Evolutionary conservation across 2,888 invertebrate genomes (phyloP).

Genomic region (Dryomyza anilis): DNA sequence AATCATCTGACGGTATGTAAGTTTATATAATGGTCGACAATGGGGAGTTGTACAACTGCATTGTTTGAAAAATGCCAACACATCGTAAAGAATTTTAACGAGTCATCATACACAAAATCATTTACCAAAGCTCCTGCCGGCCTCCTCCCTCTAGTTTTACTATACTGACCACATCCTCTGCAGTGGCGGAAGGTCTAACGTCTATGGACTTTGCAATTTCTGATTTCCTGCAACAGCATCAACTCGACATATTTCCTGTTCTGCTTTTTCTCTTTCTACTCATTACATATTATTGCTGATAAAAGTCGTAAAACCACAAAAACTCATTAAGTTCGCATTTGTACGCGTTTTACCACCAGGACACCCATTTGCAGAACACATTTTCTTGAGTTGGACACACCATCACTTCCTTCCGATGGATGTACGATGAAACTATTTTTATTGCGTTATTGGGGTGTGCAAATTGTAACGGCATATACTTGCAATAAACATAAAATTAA

Average conservation of each 20-base stretch:
- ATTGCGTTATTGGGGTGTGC: background rate
- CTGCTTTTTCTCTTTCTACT: background rate
- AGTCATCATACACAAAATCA: conserved; percentile 8
- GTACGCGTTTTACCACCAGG: background rate
- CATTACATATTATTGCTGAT: background rate
- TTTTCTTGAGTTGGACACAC: too few relatives aligned
- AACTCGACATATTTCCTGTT: background rate
- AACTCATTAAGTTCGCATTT: conserved; percentile 39
- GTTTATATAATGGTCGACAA: too few relatives aligned
- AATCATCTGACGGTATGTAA: too few relatives aligned
- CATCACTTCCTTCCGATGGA: too few relatives aligned
- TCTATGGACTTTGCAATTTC: too few relatives aligned
- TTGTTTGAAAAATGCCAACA: conserved; percentile 4
- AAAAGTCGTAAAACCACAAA: conserved; percentile 38
- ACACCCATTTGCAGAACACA: too few relatives aligned
- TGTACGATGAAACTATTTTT: conserved; percentile 39
- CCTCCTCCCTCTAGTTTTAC: too few relatives aligned
- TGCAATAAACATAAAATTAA: background rate
- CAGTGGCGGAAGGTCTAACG: too few relatives aligned
- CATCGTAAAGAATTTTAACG: conserved; percentile 25
- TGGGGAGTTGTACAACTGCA: too few relatives aligned
- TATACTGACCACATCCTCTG: too few relatives aligned
- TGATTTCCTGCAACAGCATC: too few relatives aligned
- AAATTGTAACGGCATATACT: background rate
- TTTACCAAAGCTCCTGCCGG: background rate